Base-by-base conservation (phyloP, 2,888 invertebrate species). In the Pyrocoelia pectoralis region DNA sequence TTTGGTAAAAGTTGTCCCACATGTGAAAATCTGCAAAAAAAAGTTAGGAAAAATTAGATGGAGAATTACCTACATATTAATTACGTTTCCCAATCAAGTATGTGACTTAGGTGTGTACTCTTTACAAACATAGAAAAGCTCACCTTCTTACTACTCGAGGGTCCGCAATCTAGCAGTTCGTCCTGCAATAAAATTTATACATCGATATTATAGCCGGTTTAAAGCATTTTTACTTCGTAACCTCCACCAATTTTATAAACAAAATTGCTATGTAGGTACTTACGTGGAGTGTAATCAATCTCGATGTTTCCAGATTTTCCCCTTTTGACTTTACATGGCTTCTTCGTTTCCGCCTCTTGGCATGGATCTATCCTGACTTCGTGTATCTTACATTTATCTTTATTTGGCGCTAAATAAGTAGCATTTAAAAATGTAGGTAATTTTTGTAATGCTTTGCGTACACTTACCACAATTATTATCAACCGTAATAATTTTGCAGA, bases 271-370 rank as follows among this genome's bases (percentile, higher is more conserved):
- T 24, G 4, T n/a, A n/a, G 24, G 43, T 19, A 77, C 79, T 86
- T 84, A 86, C 89, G 80, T 18, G 91, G 85, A 9, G 85, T 87
- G 68, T 85, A 91, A 69, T 89, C 87, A 51, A 90, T 87, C 12
- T 83, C 79, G 19, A 92, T 83, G 0, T 80, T 76, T 0, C 85
- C 84, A 13, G 82, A 77, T 0, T 73, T 74, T 13, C 87, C 87
- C 40, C 83, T 84, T 68, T 81, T 85, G 8, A 91, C 64, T 65
- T 80, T 82, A 75, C 88, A 89, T 33, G 86, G 83, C 38, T 82
- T 80, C 18, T 77, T 77, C 1, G 77, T 72, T 1, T 73, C 75
- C 0, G 84, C 84, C 69, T 87, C 84, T 18, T 82, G 82, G 75
- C 92, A 92, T 0, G 91, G 91, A 10, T 78, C 74, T 4, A 92